Evolutionary conservation across 2,888 invertebrate species (phyloP).

Genomic region (Creontiades dilutus): DNA sequence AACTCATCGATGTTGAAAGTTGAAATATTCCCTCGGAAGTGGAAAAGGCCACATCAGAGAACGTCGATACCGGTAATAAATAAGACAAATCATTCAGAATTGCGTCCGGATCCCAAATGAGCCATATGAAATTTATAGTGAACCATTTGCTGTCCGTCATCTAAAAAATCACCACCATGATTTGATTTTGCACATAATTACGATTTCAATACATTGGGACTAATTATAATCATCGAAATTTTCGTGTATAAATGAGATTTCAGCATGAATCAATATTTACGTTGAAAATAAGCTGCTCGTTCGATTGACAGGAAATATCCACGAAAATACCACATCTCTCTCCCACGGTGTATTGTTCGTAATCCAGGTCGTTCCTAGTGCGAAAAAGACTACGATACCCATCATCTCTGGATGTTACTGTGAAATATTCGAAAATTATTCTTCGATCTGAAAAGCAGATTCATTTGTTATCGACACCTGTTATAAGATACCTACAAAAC

Average conservation of each 20-base stretch:
- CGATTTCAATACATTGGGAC: too few relatives aligned
- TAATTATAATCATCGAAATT: too few relatives aligned
- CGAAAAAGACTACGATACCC: background rate
- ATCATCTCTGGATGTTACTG: background rate
- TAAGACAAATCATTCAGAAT: background rate
- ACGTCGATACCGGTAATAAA: slow-evolving; percentile 34
- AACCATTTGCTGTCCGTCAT: slow-evolving; percentile 8
- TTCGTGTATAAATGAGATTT: background rate
- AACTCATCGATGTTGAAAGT: background rate
- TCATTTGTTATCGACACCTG: too few relatives aligned
- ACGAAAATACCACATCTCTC: background rate
- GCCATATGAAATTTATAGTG: slow-evolving; percentile 38
- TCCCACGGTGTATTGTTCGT: background rate
- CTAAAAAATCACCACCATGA: background rate
- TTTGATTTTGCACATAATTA: too few relatives aligned
- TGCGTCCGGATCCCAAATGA: slow-evolving; percentile 47
- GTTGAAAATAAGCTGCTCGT: background rate
- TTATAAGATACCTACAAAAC: too few relatives aligned
- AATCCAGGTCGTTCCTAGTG: background rate
- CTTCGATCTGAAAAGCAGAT: background rate
- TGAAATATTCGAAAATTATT: background rate
- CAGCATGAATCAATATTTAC: background rate
- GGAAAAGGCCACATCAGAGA: slow-evolving; percentile 33
- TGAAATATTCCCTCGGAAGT: background rate
- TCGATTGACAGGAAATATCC: background rate